Conservation (phyloP, 2,888 invertebrate genomes). For the Cephus runcator region DNA sequence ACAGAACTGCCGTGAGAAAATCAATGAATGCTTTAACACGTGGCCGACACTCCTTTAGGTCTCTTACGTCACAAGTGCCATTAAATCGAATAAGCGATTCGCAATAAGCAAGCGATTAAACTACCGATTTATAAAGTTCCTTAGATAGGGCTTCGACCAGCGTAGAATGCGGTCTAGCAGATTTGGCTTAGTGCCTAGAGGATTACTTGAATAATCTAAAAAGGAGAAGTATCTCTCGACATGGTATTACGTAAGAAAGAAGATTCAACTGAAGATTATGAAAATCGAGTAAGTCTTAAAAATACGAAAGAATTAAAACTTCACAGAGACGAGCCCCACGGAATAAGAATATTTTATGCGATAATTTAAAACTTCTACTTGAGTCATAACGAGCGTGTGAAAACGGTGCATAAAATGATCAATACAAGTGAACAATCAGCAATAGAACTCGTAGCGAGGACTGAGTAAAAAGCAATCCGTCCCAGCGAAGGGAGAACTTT, state of each 20-base stretch:
- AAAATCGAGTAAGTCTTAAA: not conserved
- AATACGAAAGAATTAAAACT: constrained; percentile 15
- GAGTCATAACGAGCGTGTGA: not conserved
- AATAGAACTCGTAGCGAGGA: not conserved
- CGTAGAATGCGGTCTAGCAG: not conserved
- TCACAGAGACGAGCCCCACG: not conserved
- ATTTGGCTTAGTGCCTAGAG: constrained; percentile 27
- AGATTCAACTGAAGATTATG: not conserved
- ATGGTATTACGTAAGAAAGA: not conserved
- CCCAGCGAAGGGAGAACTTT: not conserved
- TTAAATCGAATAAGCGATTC: constrained; percentile 44
- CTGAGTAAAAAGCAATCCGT: not conserved
- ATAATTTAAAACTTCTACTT: not conserved
- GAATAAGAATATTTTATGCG: not conserved
- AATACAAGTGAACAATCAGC: not conserved
- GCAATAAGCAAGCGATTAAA: constrained; percentile 45
- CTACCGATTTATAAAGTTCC: constrained; percentile 30
- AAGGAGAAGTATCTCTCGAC: not conserved
- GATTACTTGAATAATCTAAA: constrained; percentile 12
- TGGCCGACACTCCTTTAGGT: constrained; percentile 17
- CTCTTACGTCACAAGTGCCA: constrained; percentile 42
- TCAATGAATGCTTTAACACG: constrained; percentile 25
- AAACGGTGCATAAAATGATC: not conserved
- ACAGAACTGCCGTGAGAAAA: constrained; percentile 12
- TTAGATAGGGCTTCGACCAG: constrained; percentile 27